phyloP scores from a whole-genome alignment of 1,140 invertebrate species.

The Dendroctonus valens region DNA sequence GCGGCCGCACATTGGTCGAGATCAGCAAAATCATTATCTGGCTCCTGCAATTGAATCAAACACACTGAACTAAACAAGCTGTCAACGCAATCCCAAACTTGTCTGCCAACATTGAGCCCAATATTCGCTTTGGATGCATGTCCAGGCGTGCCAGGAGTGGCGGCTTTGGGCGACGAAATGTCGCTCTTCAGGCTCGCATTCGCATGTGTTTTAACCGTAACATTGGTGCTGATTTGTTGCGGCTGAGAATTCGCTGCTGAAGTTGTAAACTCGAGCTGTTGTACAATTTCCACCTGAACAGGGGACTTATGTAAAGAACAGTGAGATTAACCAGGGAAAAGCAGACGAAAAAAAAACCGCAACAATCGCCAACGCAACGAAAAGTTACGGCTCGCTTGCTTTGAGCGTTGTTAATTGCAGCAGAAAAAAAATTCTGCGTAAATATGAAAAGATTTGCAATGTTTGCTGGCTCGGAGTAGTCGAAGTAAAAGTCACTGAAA shows the following conservation, averaged over 20 bases:
- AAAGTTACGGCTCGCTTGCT: background rate
- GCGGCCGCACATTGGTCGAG: conserved; percentile 76
- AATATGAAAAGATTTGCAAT: conserved; percentile 3
- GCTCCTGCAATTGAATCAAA: conserved; percentile 56
- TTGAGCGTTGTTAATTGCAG: background rate
- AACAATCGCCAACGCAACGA: too few species aligned
- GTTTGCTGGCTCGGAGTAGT: too few species aligned
- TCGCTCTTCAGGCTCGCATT: conserved; percentile 81
- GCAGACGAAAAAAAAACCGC: too few species aligned
- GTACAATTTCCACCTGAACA: conserved; percentile 76
- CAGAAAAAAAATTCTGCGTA: conserved; percentile 6
- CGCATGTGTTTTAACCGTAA: conserved; percentile 85
- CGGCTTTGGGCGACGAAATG: conserved; percentile 57
- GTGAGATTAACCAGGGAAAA: too few species aligned
- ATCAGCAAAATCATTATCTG: conserved; percentile 79
- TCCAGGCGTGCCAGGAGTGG: conserved; percentile 41
- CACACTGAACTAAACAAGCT: too few species aligned
- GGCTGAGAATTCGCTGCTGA: conserved; percentile 77
- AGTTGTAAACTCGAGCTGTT: conserved; percentile 83
- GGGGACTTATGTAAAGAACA: too few species aligned
- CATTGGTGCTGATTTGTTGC: conserved; percentile 89
- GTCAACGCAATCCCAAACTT: background rate
- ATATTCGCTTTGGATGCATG: conserved; percentile 43
- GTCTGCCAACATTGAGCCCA: conserved; percentile 61
- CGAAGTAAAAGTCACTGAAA: background rate